phyloP scores from a whole-genome alignment of 2,888 invertebrate species.

The Drosophila nr. medialis region DNA sequence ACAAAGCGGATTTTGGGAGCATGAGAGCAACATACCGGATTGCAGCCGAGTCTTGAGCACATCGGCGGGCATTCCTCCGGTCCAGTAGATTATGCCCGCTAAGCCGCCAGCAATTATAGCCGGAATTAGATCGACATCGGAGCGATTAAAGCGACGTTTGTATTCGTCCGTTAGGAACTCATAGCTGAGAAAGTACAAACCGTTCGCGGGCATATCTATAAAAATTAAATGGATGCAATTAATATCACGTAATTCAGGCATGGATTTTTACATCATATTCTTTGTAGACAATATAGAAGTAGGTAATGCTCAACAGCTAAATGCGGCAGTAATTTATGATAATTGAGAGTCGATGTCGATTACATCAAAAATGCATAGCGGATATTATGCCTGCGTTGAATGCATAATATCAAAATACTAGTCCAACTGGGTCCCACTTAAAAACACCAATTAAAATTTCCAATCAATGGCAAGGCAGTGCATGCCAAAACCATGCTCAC shows the following conservation, averaged over 20 bases:
- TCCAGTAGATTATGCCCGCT: slow-evolving; percentile 98
- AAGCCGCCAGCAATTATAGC: slow-evolving; percentile 97
- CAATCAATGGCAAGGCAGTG: neutral
- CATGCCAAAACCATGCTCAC: neutral
- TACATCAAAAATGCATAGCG: slow-evolving; percentile 28
- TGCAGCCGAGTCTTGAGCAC: slow-evolving; percentile 98
- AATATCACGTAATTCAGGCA: neutral
- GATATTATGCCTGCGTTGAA: slow-evolving; percentile 11
- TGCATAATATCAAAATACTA: slow-evolving; percentile 1
- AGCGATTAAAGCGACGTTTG: slow-evolving; percentile 86
- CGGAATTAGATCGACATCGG: slow-evolving; percentile 86
- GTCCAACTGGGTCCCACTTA: slow-evolving; percentile 23
- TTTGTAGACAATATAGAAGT: neutral
- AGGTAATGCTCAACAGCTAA: neutral
- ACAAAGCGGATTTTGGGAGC: neutral
- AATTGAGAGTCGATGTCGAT: slow-evolving; percentile 36
- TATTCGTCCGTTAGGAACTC: slow-evolving; percentile 93
- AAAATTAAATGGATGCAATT: slow-evolving; percentile 31
- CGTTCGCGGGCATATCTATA: slow-evolving; percentile 97
- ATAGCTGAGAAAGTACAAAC: slow-evolving; percentile 98
- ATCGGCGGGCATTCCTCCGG: slow-evolving; percentile 98
- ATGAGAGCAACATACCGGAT: slow-evolving; percentile 87
- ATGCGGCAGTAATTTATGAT: slow-evolving; percentile 31
- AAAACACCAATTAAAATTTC: slow-evolving; percentile 13
- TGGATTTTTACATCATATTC: slow-evolving; percentile 8